These are phyloP conservation scores for Brienomyrus longianalis DNA, from an alignment of 2,113 vertebrate species.

Conservation along the genomic window DNA sequence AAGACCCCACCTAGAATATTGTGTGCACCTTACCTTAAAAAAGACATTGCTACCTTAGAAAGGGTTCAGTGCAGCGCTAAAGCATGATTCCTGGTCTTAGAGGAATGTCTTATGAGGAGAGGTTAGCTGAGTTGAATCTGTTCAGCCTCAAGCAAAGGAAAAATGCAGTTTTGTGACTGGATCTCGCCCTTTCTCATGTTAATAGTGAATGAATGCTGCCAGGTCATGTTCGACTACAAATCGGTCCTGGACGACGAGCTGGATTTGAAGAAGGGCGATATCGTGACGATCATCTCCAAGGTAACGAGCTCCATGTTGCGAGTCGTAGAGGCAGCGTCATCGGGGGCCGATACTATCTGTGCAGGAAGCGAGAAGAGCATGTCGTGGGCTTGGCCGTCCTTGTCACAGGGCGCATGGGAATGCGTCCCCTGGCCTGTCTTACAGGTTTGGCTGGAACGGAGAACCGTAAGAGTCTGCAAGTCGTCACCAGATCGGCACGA, in stretches of 20 bases:
- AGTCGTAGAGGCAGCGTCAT: neutral
- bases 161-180: neutral
- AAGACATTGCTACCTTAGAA: too few relatives aligned
- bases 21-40: too few relatives aligned
- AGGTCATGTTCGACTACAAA: conserved; percentile 71
- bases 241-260: conserved; percentile 66
- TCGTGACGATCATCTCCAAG: conserved; percentile 66
- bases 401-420: neutral
- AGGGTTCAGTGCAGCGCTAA: too few relatives aligned
- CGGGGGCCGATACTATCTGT: too few relatives aligned
- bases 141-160: neutral
- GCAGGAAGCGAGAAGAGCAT: neutral
- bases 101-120: too few relatives aligned
- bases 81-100: too few relatives aligned
- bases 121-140: too few relatives aligned
- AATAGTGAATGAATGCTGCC: conserved; percentile 60
- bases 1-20: too few relatives aligned
- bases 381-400: neutral
- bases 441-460: neutral
- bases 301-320: conserved; percentile 41
- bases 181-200: neutral
- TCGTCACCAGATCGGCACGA: neutral
- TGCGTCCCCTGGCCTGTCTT: neutral
- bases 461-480: neutral
- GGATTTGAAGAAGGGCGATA: conserved; percentile 61